Percentiles rank a stretch among this genome's conserved stretches.
Evolutionary conservation across 2,888 invertebrate genomes (phyloP).

Genomic region (Dermolepida albohirtum): DNA sequence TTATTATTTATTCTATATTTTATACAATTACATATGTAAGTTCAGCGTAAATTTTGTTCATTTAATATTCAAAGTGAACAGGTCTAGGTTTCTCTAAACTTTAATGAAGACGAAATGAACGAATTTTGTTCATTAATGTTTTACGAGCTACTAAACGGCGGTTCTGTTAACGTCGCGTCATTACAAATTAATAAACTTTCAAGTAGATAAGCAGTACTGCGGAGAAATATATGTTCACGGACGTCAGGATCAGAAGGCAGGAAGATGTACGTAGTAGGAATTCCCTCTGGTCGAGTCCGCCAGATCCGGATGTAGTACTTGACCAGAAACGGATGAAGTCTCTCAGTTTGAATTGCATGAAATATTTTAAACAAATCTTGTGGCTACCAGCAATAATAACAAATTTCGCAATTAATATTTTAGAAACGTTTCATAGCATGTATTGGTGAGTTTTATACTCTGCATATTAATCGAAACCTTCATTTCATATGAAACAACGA

Average conservation of each 20-base stretch:
- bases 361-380: constrained; percentile 1
- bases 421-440: not conserved
- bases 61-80: no score
- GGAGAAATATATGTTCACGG: constrained; percentile 14
- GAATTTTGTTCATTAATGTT: not conserved
- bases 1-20: no score
- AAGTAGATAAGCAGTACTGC: constrained; percentile 13
- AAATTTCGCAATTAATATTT: not conserved
- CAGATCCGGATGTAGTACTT: constrained; percentile 29
- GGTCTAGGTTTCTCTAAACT: not conserved
- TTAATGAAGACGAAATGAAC: constrained; percentile 5
- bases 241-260: constrained; percentile 21
- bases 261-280: constrained; percentile 10
- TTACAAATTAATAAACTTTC: constrained; percentile 18
- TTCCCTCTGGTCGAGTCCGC: constrained; percentile 5
- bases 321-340: constrained; percentile 28
- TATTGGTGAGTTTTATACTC: no score
- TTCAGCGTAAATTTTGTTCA: no score
- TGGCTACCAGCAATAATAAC: not conserved
- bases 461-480: no score
- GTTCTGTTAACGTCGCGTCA: not conserved
- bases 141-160: not conserved
- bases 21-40: no score
- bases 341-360: not conserved
- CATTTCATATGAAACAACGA: no score